Evolutionary conservation across 2,888 invertebrate species (phyloP), one percentile per base, ranked within the genome.

Genomic region (Acleris cristana): DNA sequence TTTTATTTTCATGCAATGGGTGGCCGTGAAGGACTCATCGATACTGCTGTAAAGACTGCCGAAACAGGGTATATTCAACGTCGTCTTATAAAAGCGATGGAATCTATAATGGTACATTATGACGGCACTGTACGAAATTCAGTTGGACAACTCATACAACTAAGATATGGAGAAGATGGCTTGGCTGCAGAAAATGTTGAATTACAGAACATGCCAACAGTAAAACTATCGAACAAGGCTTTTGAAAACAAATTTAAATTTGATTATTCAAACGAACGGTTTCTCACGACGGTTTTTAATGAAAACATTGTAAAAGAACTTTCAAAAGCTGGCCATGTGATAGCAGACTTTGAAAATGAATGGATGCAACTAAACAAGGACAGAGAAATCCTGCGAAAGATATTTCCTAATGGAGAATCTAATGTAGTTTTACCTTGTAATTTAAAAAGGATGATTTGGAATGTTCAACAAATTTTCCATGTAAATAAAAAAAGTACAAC

Each of bases 1-100:
- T 99, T 99, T 88, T 99, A 98, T 93, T 99, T 99, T 89, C 99
- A 99, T 94, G 99, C 99, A 82, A 99, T 99, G 99, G 99, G 99
- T 87, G 99, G 99, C 92, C 96, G 99, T 89, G 99, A 99, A 94
- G 99, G 99, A 97, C 96, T 99, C 76, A 99, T 99, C 86, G 99
- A 99, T 98, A 99, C 99, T 70, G 99, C 99, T 85, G 99, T 99
- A 71, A 99, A 99, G 90, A 99, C 99, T 68, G 99, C 99, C 44
- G 99, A 99, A 95, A 99, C 99, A 79, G 99, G 98, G 76, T 99
- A 99, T 84, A 99, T 99, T 83, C 99, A 99, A 93, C 97, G 99
- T 89, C 98, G 99, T 95, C 93, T 99, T 74, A 99, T 99, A 93
- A 99, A 97, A 93, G 99, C 99, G 95, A 99, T 99, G 99, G 99